Percentiles rank a stretch among this genome's conserved stretches.
phyloP scores from a whole-genome alignment of 2,797 vertebrate genomes.

The Acanthurus leucopareius region DNA sequence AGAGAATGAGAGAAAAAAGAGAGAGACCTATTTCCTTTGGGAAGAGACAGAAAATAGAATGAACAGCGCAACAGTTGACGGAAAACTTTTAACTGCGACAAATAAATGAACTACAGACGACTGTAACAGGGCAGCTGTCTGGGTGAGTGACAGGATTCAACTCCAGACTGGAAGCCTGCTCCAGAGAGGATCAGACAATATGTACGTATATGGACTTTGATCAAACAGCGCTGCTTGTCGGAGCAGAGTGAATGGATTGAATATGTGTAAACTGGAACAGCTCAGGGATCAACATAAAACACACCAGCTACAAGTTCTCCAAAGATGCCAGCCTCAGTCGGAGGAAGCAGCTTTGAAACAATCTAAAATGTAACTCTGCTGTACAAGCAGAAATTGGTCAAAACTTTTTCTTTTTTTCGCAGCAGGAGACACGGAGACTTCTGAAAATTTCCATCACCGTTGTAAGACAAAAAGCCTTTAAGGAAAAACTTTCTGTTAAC shows the following conservation, averaged over 20 bases:
- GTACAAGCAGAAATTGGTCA: conserved; percentile 54
- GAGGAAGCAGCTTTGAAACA: conserved; percentile 64
- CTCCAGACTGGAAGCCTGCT: conserved; percentile 57
- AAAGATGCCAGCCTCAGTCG: conserved; percentile 51
- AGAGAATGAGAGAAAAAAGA: conserved; percentile 50
- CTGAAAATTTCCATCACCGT: conserved; percentile 39
- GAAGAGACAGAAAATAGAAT: conserved; percentile 71
- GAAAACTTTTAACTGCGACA: conserved; percentile 77
- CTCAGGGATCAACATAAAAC: conserved; percentile 62
- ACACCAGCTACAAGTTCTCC: conserved; percentile 61
- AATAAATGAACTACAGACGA: conserved; percentile 74
- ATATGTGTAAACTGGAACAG: conserved; percentile 70
- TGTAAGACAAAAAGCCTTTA: conserved; percentile 13
- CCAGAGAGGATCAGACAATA: conserved; percentile 55
- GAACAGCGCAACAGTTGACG: conserved; percentile 76
- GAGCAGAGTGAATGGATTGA: conserved; percentile 38
- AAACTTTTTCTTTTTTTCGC: conserved; percentile 51
- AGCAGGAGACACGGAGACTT: conserved; percentile 16
- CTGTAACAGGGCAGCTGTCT: conserved; percentile 75
- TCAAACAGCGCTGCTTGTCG: conserved; percentile 55
- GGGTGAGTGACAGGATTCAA: conserved; percentile 72
- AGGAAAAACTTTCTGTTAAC: conserved; percentile 20
- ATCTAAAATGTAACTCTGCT: conserved; percentile 67
- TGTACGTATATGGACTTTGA: conserved; percentile 61
- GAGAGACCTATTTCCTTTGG: conserved; percentile 79